Conservation (phyloP, 2,797 vertebrate genomes). For the Cichlasoma orientale region DNA sequence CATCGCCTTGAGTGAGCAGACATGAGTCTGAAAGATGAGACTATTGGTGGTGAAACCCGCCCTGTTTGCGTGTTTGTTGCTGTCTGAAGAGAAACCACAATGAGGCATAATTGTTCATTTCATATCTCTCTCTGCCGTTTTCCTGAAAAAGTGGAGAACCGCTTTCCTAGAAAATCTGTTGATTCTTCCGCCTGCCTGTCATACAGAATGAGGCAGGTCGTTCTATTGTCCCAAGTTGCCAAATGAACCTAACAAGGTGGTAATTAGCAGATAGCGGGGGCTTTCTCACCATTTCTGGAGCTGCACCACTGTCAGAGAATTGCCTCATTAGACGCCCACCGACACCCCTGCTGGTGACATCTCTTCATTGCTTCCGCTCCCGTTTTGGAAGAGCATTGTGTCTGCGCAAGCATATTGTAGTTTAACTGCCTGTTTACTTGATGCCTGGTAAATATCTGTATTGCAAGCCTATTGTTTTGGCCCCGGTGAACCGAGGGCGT, state of each 20-base stretch:
- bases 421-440: slow-evolving; percentile 35
- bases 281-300: slow-evolving; percentile 36
- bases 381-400: slow-evolving; percentile 50
- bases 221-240: slow-evolving; percentile 44
- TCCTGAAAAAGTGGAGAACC: background rate
- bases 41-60: background rate
- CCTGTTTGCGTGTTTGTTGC: background rate
- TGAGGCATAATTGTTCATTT: background rate
- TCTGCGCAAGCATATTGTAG: slow-evolving; percentile 27
- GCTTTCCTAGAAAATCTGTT: slow-evolving; percentile 12
- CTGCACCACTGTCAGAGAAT: slow-evolving; percentile 53
- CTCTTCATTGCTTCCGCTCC: slow-evolving; percentile 48
- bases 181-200: slow-evolving; percentile 38
- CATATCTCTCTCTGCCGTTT: slow-evolving; percentile 7
- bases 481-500: background rate
- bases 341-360: slow-evolving; percentile 68
- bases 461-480: slow-evolving; percentile 21
- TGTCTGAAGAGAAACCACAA: background rate
- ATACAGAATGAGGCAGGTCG: slow-evolving; percentile 18
- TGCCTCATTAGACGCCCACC: slow-evolving; percentile 73
- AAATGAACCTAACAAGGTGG: slow-evolving; percentile 64
- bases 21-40: background rate
- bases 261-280: slow-evolving; percentile 70
- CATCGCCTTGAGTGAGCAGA: background rate
- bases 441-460: slow-evolving; percentile 22